phyloP scores from a whole-genome alignment of 2,888 invertebrate species.

The Brachylomia viminalis region DNA sequence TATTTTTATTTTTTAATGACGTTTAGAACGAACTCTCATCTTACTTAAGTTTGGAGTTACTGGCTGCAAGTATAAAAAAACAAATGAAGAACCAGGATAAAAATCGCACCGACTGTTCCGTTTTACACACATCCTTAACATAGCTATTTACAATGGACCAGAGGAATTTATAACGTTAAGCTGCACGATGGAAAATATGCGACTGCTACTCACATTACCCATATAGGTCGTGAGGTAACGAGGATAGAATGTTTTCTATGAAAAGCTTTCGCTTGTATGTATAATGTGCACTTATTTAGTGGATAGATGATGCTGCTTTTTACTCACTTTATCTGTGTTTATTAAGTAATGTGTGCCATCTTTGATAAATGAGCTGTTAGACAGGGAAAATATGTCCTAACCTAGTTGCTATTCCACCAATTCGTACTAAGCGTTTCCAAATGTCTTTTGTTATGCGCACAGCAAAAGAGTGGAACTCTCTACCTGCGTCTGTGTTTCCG shows the following conservation, averaged over 20 bases:
- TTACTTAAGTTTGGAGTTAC: too few species aligned
- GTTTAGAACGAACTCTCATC: too few species aligned
- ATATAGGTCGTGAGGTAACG: constrained; percentile 25
- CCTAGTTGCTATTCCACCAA: too few species aligned
- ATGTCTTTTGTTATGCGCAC: too few species aligned
- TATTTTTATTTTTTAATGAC: too few species aligned
- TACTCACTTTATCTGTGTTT: background rate
- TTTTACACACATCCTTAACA: constrained; percentile 12
- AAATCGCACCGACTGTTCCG: background rate
- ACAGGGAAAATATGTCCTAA: background rate
- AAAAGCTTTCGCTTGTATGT: background rate
- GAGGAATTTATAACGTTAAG: constrained; percentile 37
- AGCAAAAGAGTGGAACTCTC: too few species aligned
- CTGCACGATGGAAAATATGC: constrained; percentile 38
- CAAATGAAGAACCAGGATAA: background rate
- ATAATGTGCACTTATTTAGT: constrained; percentile 15
- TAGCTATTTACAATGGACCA: constrained; percentile 22
- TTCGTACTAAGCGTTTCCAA: too few species aligned
- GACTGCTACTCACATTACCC: constrained; percentile 29
- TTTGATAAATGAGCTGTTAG: background rate
- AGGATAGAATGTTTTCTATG: constrained; percentile 29
- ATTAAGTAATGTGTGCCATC: background rate
- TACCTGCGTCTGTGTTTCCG: too few species aligned
- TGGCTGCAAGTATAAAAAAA: too few species aligned
- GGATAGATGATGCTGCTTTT: constrained; percentile 1